Evolutionary conservation across 2,113 vertebrate species (phyloP).

Genomic region (Syrrhaptes paradoxus): DNA sequence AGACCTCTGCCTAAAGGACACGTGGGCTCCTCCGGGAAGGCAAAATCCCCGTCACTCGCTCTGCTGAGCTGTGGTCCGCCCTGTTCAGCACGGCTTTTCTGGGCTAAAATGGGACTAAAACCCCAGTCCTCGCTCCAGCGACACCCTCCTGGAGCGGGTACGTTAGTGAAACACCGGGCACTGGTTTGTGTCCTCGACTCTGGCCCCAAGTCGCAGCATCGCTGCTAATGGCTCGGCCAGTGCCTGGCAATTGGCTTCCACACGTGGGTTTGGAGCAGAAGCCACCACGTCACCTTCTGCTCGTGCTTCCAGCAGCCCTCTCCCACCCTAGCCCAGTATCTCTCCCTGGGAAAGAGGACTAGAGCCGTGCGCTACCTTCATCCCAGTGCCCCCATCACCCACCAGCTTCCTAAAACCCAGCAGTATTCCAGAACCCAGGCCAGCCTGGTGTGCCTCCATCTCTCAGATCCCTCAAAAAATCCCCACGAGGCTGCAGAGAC

Average conservation of each 20-base stretch:
- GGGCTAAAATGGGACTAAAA: background rate
- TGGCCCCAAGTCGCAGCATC: background rate
- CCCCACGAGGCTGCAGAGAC: background rate
- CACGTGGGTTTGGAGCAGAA: rapidly evolving
- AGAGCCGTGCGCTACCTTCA: background rate
- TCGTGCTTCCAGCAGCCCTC: background rate
- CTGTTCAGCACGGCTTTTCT: background rate
- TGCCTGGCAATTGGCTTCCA: background rate
- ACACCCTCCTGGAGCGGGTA: background rate
- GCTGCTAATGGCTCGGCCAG: rapidly evolving
- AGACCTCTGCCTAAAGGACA: background rate
- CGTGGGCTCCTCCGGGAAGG: background rate
- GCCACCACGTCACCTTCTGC: background rate
- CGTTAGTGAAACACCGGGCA: rapidly evolving
- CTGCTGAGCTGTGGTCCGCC: background rate
- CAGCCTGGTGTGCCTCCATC: rapidly evolving
- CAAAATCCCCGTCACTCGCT: background rate
- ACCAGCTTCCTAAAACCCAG: background rate
- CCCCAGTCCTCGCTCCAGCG: background rate
- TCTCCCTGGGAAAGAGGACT: background rate
- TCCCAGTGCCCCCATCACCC: background rate
- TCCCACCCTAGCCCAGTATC: background rate
- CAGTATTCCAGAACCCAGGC: background rate
- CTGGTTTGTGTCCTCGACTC: background rate
- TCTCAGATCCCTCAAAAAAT: background rate